Percentiles rank a stretch among this genome's conserved stretches.
Evolutionary conservation across 2,113 vertebrate genomes (phyloP).

Genomic region (Microcebus tavaratra): DNA sequence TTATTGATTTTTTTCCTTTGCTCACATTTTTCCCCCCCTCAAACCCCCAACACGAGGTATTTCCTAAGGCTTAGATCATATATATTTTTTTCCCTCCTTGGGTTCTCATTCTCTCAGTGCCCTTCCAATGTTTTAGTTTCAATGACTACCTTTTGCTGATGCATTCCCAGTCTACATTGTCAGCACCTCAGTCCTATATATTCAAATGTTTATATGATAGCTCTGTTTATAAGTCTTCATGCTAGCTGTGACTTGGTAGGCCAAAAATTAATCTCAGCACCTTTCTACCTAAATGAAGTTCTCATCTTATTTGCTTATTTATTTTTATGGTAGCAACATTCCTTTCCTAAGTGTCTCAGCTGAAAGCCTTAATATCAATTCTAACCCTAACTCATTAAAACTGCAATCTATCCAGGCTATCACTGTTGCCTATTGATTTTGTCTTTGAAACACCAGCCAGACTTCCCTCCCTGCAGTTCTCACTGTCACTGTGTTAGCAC

Average conservation of each 20-base stretch:
- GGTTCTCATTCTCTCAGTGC: background rate
- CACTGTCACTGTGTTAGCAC: background rate
- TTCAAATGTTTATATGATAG: background rate
- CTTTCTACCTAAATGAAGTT: slow-evolving; percentile 10
- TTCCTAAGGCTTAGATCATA: background rate
- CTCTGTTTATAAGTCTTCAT: background rate
- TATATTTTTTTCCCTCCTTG: background rate
- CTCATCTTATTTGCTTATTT: background rate
- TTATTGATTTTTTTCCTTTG: background rate
- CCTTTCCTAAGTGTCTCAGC: background rate
- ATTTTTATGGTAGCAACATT: background rate
- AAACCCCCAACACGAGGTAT: background rate
- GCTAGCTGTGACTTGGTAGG: background rate
- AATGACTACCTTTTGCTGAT: background rate
- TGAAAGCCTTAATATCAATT: background rate
- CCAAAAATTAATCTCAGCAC: background rate
- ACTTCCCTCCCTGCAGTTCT: background rate
- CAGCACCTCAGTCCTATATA: background rate
- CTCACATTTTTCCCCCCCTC: background rate
- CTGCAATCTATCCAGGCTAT: background rate
- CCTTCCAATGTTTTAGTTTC: background rate
- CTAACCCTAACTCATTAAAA: background rate
- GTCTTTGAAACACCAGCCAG: background rate
- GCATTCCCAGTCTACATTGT: background rate
- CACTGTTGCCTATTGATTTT: background rate